Percentiles rank a stretch among this genome's conserved stretches.
phyloP scores from a whole-genome alignment of 2,113 vertebrate species.

The Thymallus thymallus region DNA sequence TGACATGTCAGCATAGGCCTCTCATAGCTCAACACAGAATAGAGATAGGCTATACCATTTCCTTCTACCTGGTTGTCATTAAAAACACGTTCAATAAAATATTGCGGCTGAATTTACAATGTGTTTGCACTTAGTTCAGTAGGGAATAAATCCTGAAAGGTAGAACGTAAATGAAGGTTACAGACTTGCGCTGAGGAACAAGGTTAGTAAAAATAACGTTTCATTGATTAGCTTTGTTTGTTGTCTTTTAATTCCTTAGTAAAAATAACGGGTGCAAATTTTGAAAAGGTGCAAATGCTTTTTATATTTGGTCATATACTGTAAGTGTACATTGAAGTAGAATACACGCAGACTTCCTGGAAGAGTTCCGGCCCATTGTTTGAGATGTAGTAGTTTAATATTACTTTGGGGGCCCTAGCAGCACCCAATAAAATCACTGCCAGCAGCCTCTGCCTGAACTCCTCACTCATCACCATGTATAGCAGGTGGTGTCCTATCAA shows the following conservation, averaged over 20 bases:
- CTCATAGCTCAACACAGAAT: conserved; percentile 18
- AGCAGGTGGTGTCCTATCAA: conserved; percentile 67
- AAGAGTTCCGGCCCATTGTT: conserved; percentile 38
- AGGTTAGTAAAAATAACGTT: neutral
- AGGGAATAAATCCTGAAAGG: neutral
- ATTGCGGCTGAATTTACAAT: no score
- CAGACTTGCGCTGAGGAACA: neutral
- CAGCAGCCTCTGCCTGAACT: conserved; percentile 63
- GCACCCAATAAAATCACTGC: conserved; percentile 55
- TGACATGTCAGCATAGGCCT: conserved; percentile 25
- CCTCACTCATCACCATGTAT: conserved; percentile 67
- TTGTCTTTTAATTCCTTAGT: neutral
- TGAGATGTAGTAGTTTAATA: conserved; percentile 38
- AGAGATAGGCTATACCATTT: no score
- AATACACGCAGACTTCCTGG: neutral
- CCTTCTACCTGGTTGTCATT: neutral
- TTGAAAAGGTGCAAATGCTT: neutral
- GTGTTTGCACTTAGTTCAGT: neutral
- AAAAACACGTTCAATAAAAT: neutral
- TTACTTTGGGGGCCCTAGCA: conserved; percentile 44
- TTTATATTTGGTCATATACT: no score
- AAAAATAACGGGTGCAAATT: neutral
- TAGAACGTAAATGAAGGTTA: neutral
- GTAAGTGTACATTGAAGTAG: no score
- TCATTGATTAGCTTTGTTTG: neutral